Percentiles rank a stretch among this genome's conserved stretches.
Evolutionary conservation across 2,888 invertebrate genomes (phyloP).

Genomic region (Lepidochrysops patricia): DNA sequence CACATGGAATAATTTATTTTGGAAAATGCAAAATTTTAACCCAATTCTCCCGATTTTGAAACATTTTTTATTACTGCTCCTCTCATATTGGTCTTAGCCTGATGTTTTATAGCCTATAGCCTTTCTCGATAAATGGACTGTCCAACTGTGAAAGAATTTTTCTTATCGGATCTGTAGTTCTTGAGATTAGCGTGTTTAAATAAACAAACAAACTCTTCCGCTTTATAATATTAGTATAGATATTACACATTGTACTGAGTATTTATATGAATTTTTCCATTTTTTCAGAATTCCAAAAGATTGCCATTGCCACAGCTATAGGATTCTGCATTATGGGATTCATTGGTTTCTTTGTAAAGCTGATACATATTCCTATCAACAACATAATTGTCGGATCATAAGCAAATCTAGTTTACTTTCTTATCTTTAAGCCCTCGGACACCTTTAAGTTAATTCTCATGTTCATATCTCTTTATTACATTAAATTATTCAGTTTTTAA

Average conservation of each 20-base stretch:
- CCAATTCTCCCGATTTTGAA: too few relatives aligned
- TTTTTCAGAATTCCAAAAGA: slow-evolving; percentile 96
- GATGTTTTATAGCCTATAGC: too few relatives aligned
- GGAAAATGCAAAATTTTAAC: too few relatives aligned
- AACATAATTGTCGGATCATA: slow-evolving; percentile 92
- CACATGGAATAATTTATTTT: too few relatives aligned
- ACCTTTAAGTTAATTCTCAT: slow-evolving; percentile 49
- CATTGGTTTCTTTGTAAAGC: slow-evolving; percentile 99
- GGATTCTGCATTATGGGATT: slow-evolving; percentile 99
- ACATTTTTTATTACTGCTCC: too few relatives aligned
- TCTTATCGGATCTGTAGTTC: too few relatives aligned
- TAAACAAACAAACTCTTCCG: too few relatives aligned
- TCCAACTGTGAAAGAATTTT: too few relatives aligned
- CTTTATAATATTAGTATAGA: too few relatives aligned
- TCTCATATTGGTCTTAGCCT: too few relatives aligned
- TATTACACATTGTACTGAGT: neutral
- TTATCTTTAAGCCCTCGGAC: slow-evolving; percentile 49
- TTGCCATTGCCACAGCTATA: slow-evolving; percentile 98
- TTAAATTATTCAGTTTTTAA: slow-evolving; percentile 58
- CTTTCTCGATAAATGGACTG: too few relatives aligned
- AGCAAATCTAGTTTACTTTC: slow-evolving; percentile 35
- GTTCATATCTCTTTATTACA: slow-evolving; percentile 41
- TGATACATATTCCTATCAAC: slow-evolving; percentile 99
- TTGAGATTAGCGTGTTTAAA: too few relatives aligned
- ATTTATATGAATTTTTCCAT: slow-evolving; percentile 17